Conservation (phyloP, 1,140 invertebrate genomes). For the Zaprionus davidi region DNA sequence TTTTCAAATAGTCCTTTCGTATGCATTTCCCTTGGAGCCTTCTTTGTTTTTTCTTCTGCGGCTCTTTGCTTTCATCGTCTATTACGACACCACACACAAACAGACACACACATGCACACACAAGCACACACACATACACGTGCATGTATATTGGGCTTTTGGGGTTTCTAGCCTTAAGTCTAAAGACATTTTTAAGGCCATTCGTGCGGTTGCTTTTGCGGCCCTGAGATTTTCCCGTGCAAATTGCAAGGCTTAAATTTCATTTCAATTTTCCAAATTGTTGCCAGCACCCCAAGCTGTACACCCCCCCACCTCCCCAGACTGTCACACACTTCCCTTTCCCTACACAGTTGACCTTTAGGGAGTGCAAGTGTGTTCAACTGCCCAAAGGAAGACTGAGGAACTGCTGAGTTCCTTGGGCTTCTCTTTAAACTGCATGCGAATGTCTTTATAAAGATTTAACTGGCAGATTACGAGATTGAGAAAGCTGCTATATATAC, state of each 20-base stretch:
- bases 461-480: background rate
- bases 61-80: conserved; percentile 71
- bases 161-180: conserved; percentile 40
- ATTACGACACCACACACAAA: conserved; percentile 68
- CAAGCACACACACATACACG: background rate
- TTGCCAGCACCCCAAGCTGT: conserved; percentile 20
- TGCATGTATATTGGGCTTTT: conserved; percentile 19
- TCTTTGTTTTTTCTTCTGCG: conserved; percentile 37
- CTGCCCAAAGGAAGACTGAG: background rate
- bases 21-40: conserved; percentile 16
- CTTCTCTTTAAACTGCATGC: conserved; percentile 6
- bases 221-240: conserved; percentile 68
- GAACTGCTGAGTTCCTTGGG: background rate
- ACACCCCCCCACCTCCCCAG: background rate
- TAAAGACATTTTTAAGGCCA: conserved; percentile 73
- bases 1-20: conserved; percentile 27
- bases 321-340: background rate
- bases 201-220: conserved; percentile 60
- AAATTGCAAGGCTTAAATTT: conserved; percentile 80
- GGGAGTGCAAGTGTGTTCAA: conserved; percentile 43
- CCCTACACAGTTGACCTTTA: background rate
- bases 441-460: too few relatives aligned
- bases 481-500: too few relatives aligned
- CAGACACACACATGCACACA: conserved; percentile 43
- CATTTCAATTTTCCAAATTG: conserved; percentile 76